Evolutionary conservation across 1,140 invertebrate species (phyloP).

Genomic region (Zaprionus taronus): DNA sequence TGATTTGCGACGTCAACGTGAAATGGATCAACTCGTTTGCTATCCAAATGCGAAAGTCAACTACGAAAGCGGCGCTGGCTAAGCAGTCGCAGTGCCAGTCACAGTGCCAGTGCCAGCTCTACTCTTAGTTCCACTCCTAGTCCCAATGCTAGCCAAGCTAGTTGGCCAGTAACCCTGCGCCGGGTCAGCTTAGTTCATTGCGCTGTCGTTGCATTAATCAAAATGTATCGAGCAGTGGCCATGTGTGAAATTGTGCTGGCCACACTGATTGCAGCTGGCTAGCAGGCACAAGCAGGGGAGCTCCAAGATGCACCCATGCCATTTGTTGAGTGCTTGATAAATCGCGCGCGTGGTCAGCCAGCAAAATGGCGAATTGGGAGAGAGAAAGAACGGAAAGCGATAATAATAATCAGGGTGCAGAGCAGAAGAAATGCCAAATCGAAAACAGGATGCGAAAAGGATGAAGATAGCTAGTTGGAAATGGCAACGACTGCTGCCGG

Average conservation of each 20-base stretch:
- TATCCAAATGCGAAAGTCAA: conserved; percentile 32
- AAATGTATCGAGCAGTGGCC: conserved; percentile 70
- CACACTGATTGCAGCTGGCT: conserved; percentile 71
- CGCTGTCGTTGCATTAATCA: conserved; percentile 69
- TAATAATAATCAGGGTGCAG: background rate
- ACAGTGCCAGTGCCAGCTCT: conserved; percentile 4
- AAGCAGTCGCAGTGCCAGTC: conserved; percentile 35
- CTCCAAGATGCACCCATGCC: too few species aligned
- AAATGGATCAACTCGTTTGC: conserved; percentile 40
- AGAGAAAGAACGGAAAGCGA: background rate
- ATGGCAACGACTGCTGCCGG: conserved; percentile 8
- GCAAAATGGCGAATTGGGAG: conserved; percentile 24
- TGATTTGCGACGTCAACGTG: conserved; percentile 51
- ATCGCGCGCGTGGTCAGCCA: conserved; percentile 58
- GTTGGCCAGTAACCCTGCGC: background rate
- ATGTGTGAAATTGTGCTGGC: conserved; percentile 75
- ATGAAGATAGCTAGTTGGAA: background rate
- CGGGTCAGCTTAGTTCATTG: conserved; percentile 15
- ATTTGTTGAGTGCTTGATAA: conserved; percentile 61
- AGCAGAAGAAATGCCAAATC: conserved; percentile 10
- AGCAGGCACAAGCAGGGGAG: background rate
- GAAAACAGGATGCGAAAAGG: conserved; percentile 3
- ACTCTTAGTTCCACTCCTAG: too few species aligned
- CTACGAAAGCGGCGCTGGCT: conserved; percentile 17
- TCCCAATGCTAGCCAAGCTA: background rate